Evolutionary conservation across 2,888 invertebrate genomes (phyloP), one percentile per base, ranked within the genome.

Genomic region (Ochropleura leucogaster): DNA sequence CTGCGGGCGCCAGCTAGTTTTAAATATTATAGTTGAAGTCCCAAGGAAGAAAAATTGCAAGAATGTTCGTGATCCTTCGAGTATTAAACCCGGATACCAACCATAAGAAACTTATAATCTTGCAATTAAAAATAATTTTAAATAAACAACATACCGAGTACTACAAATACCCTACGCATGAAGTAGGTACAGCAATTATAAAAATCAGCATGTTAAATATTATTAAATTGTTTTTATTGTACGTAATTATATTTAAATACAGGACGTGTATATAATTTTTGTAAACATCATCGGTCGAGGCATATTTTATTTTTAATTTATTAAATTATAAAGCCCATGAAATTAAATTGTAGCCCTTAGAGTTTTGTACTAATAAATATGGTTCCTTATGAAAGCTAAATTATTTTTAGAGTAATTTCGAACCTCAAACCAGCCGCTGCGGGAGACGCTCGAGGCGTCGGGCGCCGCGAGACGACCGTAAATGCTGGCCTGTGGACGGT

Each of bases 71-170:
- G 71, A 67, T 74, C 14, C 60, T 70, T 16, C n/a, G 53, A 20
- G 5, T 44, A 63, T 44, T 57, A 68, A 82, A 72, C 82, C 82
- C 82, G 83, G 82, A 82, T 55, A 20, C 59, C 12, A 59, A 10
- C 16, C 12, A 30, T 46, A 57, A n/a, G 20, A 30, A 42, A 46
- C n/a, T n/a, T 10, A 63, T 53, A 74, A 72, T 42, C 14, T 10
- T 0, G 14, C 60, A 64, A 79, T 80, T 64, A 72, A 47, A 74
- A 60, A 83, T 72, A 75, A 82, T 82, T 79, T 68, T 79, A 82
- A 83, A 76, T 70, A 80, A 80, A 72, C n/a, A 70, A 46, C 55
- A 0, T 0, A 51, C 5, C 30, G 68, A 8, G 40, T 62, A 74
- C 53, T n/a, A 20, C 18, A 59, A 68, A 72, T 71, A 79, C 49